A percentile compares a stretch with the other conserved stretches of the same genome.
phyloP scores from a whole-genome alignment of 2,888 invertebrate species.

The Drosophila mimetica region DNA sequence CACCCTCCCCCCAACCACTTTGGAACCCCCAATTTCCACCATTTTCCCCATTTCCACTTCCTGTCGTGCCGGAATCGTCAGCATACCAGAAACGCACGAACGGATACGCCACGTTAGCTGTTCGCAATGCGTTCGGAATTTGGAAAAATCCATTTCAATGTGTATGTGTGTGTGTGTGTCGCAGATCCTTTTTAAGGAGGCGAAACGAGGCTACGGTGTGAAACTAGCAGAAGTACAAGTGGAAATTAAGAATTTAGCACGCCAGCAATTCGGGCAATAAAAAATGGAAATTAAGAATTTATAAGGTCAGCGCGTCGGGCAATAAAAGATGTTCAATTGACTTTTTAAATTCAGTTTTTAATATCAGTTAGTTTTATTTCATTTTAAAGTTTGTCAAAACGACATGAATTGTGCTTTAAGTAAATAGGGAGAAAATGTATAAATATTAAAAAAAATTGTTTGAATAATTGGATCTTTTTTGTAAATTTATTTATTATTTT shows the following conservation, averaged over 20 bases:
- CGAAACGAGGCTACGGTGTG: conserved; percentile 2
- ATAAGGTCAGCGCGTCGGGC: neutral
- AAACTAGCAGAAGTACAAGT: conserved; percentile 6
- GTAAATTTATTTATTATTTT: too few relatives aligned
- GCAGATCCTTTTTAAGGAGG: neutral
- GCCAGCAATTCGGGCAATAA: neutral
- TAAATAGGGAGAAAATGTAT: too few relatives aligned
- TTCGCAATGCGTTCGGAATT: conserved; percentile 58
- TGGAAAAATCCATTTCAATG: conserved; percentile 13
- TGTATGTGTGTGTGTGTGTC: neutral
- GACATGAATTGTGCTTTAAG: too few relatives aligned
- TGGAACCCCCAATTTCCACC: conserved; percentile 3
- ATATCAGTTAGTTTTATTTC: neutral
- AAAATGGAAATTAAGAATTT: conserved; percentile 1
- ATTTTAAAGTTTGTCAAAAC: too few relatives aligned
- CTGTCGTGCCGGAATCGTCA: conserved; percentile 53
- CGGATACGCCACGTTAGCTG: conserved; percentile 49
- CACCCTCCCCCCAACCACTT: neutral
- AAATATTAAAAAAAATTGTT: too few relatives aligned
- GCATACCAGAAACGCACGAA: conserved; percentile 48
- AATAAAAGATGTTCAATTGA: neutral
- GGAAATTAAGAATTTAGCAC: conserved; percentile 6
- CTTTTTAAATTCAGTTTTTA: neutral
- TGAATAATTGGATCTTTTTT: too few relatives aligned
- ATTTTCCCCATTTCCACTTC: conserved; percentile 14